phyloP scores from a whole-genome alignment of 92 coral and sea anemone species.

The Phenganax stokvisi region DNA sequence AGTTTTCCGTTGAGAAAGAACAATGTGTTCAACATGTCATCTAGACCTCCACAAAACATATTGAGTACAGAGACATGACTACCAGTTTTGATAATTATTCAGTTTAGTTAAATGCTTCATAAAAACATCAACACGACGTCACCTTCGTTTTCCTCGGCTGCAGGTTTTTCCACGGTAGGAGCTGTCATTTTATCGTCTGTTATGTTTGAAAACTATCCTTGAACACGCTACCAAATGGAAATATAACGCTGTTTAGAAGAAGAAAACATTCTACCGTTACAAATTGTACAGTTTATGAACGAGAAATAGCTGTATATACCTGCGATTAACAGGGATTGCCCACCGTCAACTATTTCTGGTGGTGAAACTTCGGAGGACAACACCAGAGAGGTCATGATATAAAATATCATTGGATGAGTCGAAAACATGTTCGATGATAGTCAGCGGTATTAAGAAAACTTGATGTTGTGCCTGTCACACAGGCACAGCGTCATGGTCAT shows the following conservation, averaged over 20 bases:
- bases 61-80: too few species aligned
- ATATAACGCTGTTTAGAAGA: neutral
- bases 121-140: neutral
- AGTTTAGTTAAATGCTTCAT: neutral
- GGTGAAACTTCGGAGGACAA: neutral
- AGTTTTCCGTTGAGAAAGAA: too few species aligned
- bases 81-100: too few species aligned
- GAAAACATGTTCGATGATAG: neutral
- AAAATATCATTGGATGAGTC: neutral
- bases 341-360: neutral
- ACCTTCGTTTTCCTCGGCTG: conserved; percentile 74
- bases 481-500: too few species aligned
- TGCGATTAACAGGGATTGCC: conserved; percentile 19
- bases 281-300: neutral
- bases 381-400: neutral
- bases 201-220: conserved; percentile 7
- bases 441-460: neutral
- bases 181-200: conserved; percentile 59
- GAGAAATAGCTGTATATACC: conserved; percentile 9
- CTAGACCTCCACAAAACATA: too few species aligned
- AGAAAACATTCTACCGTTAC: neutral
- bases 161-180: conserved; percentile 98
- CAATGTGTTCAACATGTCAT: too few species aligned
- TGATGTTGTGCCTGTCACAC: too few species aligned
- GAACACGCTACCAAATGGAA: neutral